A percentile compares a stretch with the other conserved stretches of the same genome.
These are phyloP conservation scores for Turdus rufiventris DNA, from an alignment of 2,113 vertebrate genomes.

Conservation along the genomic window DNA sequence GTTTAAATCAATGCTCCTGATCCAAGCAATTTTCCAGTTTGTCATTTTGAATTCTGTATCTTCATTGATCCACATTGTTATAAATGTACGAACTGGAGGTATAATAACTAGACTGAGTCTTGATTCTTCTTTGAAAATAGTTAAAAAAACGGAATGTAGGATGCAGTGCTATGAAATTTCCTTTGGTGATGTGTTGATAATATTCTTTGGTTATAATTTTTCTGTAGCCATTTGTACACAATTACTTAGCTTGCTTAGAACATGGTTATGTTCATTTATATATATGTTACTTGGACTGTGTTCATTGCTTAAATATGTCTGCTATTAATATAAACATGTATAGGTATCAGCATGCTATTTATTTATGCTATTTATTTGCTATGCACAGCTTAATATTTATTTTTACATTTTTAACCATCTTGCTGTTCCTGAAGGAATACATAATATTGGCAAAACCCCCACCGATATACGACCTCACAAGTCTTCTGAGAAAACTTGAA, in stretches of 20 bases:
- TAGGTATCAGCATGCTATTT: background rate
- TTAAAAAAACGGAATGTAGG: background rate
- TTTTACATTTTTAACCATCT: background rate
- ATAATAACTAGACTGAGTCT: background rate
- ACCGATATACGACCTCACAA: background rate
- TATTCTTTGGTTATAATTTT: background rate
- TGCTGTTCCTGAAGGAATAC: background rate
- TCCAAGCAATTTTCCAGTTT: background rate
- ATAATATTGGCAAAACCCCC: background rate
- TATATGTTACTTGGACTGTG: background rate
- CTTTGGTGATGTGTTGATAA: background rate
- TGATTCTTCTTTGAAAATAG: background rate
- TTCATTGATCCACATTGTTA: background rate
- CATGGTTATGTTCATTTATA: background rate
- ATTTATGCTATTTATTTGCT: background rate
- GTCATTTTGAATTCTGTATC: background rate
- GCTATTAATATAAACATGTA: background rate
- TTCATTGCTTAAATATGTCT: background rate
- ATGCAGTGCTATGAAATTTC: background rate
- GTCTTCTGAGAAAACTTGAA: background rate
- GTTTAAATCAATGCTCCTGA: background rate
- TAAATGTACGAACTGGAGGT: background rate
- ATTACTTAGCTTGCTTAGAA: background rate
- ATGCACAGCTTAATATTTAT: background rate
- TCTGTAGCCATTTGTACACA: rapidly evolving